Conservation (phyloP, 2,888 invertebrate species). For the Sepiola atlantica region DNA sequence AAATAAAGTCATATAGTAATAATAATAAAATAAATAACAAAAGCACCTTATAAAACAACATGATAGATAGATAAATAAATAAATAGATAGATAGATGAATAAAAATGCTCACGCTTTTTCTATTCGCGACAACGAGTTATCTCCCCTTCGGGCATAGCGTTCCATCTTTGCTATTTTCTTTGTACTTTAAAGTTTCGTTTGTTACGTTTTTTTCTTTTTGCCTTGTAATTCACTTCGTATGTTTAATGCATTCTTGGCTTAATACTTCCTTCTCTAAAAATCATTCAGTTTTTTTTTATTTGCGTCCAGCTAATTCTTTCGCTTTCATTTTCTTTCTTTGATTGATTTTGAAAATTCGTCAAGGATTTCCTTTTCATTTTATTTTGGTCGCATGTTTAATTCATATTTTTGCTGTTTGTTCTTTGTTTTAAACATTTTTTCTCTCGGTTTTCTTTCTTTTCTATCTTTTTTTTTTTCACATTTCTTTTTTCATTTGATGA, state of each 20-base stretch:
- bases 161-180: background rate
- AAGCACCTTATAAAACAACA: background rate
- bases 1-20: background rate
- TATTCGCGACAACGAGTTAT: background rate
- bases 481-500: no score
- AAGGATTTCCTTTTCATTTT: background rate
- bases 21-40: background rate
- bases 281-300: background rate
- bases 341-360: background rate
- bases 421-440: no score
- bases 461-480: background rate
- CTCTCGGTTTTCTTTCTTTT: background rate
- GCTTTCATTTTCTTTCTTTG: background rate
- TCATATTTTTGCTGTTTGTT: background rate
- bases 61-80: background rate
- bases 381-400: background rate
- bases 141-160: background rate
- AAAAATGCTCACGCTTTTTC: background rate
- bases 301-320: background rate
- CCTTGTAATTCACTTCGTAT: background rate
- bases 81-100: background rate
- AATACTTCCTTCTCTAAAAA: no score
- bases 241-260: background rate
- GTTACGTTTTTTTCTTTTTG: background rate
- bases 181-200: background rate